phyloP scores from a whole-genome alignment of 2,113 vertebrate species.

The Gymnobelideus leadbeateri region DNA sequence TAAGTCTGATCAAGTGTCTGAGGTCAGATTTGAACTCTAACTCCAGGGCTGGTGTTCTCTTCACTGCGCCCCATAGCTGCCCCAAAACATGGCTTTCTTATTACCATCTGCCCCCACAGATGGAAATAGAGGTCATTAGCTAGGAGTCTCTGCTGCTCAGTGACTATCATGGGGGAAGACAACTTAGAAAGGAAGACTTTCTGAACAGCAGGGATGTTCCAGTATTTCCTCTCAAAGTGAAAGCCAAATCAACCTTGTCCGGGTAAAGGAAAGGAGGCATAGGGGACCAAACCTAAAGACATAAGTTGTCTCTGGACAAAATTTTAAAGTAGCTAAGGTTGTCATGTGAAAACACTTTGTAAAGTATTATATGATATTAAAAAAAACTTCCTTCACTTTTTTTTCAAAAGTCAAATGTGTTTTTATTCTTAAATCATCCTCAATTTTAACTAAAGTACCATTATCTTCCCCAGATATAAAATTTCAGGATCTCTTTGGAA shows the following conservation, averaged over 20 bases:
- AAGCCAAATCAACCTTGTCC: not conserved
- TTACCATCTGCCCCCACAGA: too few relatives aligned
- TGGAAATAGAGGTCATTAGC: not conserved
- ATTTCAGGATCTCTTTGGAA: conserved; percentile 87
- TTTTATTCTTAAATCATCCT: conserved; percentile 82
- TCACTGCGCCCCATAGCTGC: too few relatives aligned
- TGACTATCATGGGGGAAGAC: not conserved
- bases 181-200: too few relatives aligned
- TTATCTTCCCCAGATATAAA: conserved; percentile 73
- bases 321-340: not conserved
- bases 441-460: conserved; percentile 82
- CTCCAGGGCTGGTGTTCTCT: too few relatives aligned
- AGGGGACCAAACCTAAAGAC: not conserved
- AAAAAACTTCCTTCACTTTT: conserved; percentile 74
- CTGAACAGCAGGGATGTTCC: not conserved
- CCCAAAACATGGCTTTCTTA: too few relatives aligned
- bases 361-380: not conserved
- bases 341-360: not conserved
- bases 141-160: not conserved
- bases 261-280: not conserved
- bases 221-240: not conserved
- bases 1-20: too few relatives aligned
- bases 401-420: conserved; percentile 83
- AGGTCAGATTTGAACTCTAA: too few relatives aligned
- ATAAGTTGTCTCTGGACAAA: not conserved